Evolutionary conservation across 2,113 vertebrate genomes (phyloP), one percentile per base, ranked within the genome.

Genomic region (Gallinago undulata): DNA sequence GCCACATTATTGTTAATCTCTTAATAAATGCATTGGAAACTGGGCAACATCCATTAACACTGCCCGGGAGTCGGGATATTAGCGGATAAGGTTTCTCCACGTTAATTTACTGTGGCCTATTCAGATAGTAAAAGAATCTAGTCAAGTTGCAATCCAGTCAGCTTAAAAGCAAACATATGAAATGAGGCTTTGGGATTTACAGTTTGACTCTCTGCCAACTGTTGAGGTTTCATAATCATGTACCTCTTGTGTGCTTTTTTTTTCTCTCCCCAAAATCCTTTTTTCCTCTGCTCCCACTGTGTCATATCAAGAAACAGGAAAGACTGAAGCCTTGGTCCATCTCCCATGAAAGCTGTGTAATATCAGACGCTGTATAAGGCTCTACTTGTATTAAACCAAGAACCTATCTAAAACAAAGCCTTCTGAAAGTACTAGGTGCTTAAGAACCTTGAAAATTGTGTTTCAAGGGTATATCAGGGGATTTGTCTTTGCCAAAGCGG

Each of bases 381-480:
- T 74, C 83, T 73, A 51, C 64, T 84, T 41, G 19, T 35, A 25
- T 77, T 84, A 81, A 93, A 93, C 79, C 88, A 35, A 80, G 76
- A 93, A 75, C 73, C 33, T 53, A 53, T 41, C 73, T 83, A 94
- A 51, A 95, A 92, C 57, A 85, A 93, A 97, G 78, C 84, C 39
- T 70, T 35, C 76, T 84, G 83, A 94, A 97, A 87, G 64, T 91
- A 78, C 60, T 94, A 72, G 90, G 80, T 91, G 68, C 83, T 92
- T 94, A 97, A 95, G 86, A 82, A 90, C 86, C 88, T 94, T 93
- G 90, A 84, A 96, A 97, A 93, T 64, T 39, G 7, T 7, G 43
- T 95, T 90, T 93, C 95, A 96, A 90, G 92, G 56, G 69, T 90
- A 88, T 82, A 87, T 89, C 95, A 84, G 73, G 90, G 95, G 76